Evolutionary conservation across 2,113 vertebrate species (phyloP).

Genomic region (Gnathonemus echidnorhynchus): DNA sequence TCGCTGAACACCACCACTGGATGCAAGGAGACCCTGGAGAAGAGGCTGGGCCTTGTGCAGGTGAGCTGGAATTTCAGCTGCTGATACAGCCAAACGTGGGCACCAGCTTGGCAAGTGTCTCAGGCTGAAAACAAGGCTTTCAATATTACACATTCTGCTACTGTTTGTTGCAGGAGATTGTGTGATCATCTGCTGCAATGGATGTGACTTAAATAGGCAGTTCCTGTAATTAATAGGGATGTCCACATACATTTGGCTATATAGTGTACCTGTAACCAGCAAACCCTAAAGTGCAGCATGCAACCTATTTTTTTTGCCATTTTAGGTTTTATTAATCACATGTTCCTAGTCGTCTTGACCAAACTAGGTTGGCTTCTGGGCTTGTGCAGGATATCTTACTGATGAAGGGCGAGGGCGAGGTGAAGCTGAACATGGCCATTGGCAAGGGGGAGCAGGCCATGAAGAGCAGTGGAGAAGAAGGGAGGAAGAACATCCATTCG

Average conservation of each 20-base stretch:
- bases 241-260: neutral
- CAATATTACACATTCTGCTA: neutral
- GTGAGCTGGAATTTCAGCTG: slow-evolving; percentile 45
- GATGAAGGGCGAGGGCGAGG: slow-evolving; percentile 91
- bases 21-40: slow-evolving; percentile 76
- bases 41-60: slow-evolving; percentile 76
- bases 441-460: slow-evolving; percentile 89
- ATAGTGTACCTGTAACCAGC: neutral
- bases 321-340: neutral
- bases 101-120: neutral
- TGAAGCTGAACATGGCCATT: slow-evolving; percentile 90
- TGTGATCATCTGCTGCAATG: neutral
- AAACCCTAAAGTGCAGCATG: neutral
- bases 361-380: neutral
- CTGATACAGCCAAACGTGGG: neutral
- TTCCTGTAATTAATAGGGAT: neutral
- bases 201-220: neutral
- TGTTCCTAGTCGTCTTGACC: neutral
- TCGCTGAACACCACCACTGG: slow-evolving; percentile 74
- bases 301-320: neutral
- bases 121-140: neutral
- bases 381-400: slow-evolving; percentile 78
- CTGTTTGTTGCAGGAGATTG: neutral
- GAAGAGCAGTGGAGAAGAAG: slow-evolving; percentile 74
- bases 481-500: slow-evolving; percentile 69